These are phyloP conservation scores for Drosophila rubida DNA, from an alignment of 2,888 invertebrate species.

Conservation along the genomic window DNA sequence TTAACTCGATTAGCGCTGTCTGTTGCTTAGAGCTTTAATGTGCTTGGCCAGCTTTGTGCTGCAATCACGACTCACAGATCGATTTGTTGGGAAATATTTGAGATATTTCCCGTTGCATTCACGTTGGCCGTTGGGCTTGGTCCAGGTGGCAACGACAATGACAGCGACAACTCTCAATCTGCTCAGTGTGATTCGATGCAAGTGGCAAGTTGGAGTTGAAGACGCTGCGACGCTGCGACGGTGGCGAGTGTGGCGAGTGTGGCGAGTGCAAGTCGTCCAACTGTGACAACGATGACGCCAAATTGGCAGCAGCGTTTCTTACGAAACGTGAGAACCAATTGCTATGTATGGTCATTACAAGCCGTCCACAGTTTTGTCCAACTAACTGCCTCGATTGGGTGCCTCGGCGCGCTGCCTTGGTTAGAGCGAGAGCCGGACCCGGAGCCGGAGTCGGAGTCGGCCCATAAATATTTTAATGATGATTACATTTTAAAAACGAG, in stretches of 20 bases:
- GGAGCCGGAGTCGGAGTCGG: too few relatives aligned
- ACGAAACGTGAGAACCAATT: conserved; percentile 78
- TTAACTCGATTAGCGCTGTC: background rate
- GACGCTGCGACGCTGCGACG: too few relatives aligned
- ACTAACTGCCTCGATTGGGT: conserved; percentile 49
- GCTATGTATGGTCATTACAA: conserved; percentile 79
- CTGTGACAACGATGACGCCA: conserved; percentile 75
- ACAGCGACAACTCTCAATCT: conserved; percentile 22
- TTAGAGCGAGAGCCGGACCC: conserved; percentile 70
- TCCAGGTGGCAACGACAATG: conserved; percentile 51
- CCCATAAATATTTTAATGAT: conserved; percentile 80
- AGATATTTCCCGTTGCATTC: conserved; percentile 4
- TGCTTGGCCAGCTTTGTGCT: background rate
- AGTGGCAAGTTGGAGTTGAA: too few relatives aligned
- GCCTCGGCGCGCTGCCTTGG: conserved; percentile 31
- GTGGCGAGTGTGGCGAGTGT: too few relatives aligned
- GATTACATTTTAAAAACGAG: conserved; percentile 77
- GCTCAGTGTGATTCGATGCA: conserved; percentile 2
- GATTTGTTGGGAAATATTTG: conserved; percentile 6
- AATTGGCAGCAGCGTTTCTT: conserved; percentile 74
- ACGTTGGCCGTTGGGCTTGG: too few relatives aligned
- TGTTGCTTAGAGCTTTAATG: background rate
- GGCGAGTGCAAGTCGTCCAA: conserved; percentile 48
- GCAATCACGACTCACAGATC: background rate
- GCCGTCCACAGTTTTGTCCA: conserved; percentile 62